A percentile compares a stretch with the other conserved stretches of the same genome.
These are phyloP conservation scores for Panthera uncia DNA, from an alignment of 2,113 vertebrate species.

Conservation along the genomic window DNA sequence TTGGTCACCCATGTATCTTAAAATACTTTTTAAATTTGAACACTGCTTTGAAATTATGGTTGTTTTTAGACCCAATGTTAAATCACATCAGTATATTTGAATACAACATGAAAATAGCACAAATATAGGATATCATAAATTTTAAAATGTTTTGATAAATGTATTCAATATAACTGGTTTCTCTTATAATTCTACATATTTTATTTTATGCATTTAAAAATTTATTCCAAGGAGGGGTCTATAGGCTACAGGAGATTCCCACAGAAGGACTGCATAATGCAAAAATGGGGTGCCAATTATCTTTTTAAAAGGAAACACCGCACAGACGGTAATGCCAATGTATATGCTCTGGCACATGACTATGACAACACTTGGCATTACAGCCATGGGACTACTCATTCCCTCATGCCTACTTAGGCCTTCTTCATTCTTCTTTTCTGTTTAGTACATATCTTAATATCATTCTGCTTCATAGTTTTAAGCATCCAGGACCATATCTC, in stretches of 20 bases:
- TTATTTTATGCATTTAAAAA: neutral
- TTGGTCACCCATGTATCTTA: neutral
- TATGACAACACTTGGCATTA: neutral
- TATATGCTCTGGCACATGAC: too few species aligned
- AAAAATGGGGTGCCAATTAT: neutral
- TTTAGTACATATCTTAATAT: neutral
- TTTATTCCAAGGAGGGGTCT: neutral
- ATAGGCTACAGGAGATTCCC: neutral
- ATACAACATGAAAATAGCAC: neutral
- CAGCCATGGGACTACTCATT: neutral
- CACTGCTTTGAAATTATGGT: neutral
- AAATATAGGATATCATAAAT: neutral
- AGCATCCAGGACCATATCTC: neutral
- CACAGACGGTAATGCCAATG: neutral
- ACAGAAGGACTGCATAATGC: neutral
- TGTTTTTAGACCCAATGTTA: neutral
- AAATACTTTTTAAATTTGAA: neutral
- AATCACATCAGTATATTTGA: neutral
- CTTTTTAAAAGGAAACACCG: neutral
- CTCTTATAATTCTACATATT: neutral
- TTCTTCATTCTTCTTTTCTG: neutral
- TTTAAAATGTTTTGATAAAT: constrained; percentile 8
- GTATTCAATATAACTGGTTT: neutral
- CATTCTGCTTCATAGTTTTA: neutral
- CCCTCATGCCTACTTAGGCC: neutral